A percentile compares a stretch with the other conserved stretches of the same genome.
These are phyloP conservation scores for Crotalus horridus DNA, from an alignment of 2,113 vertebrate species.

Conservation along the genomic window DNA sequence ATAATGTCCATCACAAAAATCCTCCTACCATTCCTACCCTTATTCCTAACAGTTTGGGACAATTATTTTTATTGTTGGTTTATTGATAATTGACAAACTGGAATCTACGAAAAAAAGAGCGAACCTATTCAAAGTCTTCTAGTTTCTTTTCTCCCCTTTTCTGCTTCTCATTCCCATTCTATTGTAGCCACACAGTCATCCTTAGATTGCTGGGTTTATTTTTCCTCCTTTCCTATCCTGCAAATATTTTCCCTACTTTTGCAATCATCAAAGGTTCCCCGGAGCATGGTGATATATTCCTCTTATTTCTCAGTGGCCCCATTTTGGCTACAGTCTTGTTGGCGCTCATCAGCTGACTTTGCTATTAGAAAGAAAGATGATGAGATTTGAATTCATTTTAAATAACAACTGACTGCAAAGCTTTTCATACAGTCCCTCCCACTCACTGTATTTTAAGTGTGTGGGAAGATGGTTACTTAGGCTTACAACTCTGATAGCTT, in stretches of 20 bases:
- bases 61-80: not conserved
- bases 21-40: not conserved
- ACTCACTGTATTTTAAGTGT: not conserved
- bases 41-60: not conserved
- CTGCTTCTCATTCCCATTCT: not conserved
- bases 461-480: not conserved
- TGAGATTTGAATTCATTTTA: not conserved
- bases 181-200: not conserved
- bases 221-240: not conserved
- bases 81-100: not conserved
- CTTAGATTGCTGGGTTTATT: not conserved
- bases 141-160: not conserved
- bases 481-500: not conserved
- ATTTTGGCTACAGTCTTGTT: not conserved
- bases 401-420: not conserved
- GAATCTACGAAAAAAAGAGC: not conserved
- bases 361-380: not conserved
- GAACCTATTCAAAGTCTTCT: not conserved
- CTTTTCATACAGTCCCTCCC: not conserved
- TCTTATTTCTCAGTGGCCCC: not conserved
- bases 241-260: not conserved
- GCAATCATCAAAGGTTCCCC: not conserved
- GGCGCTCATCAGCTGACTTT: not conserved
- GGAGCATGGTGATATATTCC: not conserved
- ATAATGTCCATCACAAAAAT: not conserved